phyloP scores from a whole-genome alignment of 2,888 invertebrate genomes.

The Helleia helle region DNA sequence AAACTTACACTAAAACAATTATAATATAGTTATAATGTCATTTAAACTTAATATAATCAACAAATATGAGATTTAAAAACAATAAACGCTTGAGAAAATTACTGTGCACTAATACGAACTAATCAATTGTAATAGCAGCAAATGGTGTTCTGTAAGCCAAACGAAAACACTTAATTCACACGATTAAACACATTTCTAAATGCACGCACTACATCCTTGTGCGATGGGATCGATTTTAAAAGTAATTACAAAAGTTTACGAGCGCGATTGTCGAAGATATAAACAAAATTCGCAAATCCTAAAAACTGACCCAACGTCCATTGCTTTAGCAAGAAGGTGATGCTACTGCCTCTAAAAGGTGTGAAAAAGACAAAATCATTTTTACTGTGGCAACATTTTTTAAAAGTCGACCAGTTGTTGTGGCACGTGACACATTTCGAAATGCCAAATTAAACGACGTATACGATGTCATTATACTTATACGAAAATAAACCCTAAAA shows the following conservation, averaged over 20 bases:
- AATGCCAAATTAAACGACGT: conserved; percentile 3
- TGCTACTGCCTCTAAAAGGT: conserved; percentile 62
- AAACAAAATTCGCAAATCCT: conserved; percentile 64
- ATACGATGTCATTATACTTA: fast-evolving
- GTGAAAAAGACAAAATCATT: conserved; percentile 57
- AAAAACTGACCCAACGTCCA: conserved; percentile 63
- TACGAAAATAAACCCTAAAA: neutral
- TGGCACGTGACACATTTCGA: conserved; percentile 13
- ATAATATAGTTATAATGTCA: conserved; percentile 30
- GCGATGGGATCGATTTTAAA: conserved; percentile 48
- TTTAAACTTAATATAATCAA: conserved; percentile 35
- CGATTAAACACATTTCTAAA: conserved; percentile 41
- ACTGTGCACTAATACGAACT: conserved; percentile 24
- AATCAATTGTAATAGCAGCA: conserved; percentile 34
- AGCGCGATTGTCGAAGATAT: conserved; percentile 65
- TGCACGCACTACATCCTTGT: conserved; percentile 57
- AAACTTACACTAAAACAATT: conserved; percentile 41
- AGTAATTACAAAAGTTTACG: conserved; percentile 66
- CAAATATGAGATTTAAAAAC: conserved; percentile 30
- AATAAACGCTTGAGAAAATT: conserved; percentile 32
- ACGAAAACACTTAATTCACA: conserved; percentile 43
- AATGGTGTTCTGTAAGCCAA: conserved; percentile 39
- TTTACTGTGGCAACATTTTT: conserved; percentile 53
- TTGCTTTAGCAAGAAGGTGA: conserved; percentile 57
- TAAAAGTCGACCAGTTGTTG: conserved; percentile 24